Conservation (phyloP, 2,888 invertebrate species). For the Perizoma affinitatum region DNA sequence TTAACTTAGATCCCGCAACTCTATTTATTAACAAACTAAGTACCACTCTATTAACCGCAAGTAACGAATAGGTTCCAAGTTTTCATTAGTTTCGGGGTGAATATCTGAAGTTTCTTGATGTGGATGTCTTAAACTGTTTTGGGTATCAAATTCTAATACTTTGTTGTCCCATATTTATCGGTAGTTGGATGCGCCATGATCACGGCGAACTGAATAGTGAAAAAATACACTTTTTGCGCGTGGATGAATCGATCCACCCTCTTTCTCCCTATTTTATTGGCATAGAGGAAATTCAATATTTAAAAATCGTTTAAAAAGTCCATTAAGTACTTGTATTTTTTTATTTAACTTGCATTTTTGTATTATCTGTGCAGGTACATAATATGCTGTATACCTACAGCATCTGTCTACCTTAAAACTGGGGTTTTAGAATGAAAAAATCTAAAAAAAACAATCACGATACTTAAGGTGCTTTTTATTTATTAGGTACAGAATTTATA, state of each 20-base stretch:
- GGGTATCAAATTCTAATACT: not conserved
- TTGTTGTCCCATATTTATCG: not conserved
- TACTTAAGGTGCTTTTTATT: slow-evolving; percentile 80
- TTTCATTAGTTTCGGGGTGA: slow-evolving; percentile 1
- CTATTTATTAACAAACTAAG: slow-evolving; percentile 10
- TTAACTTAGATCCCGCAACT: slow-evolving; percentile 15
- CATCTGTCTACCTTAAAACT: no score
- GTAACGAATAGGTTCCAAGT: slow-evolving; percentile 7
- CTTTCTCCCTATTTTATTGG: no score
- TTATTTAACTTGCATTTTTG: no score
- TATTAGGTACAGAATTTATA: slow-evolving; percentile 78
- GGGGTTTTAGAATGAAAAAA: not conserved
- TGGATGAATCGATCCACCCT: no score
- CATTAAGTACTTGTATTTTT: no score
- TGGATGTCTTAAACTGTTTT: not conserved
- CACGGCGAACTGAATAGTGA: no score
- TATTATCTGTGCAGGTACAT: no score
- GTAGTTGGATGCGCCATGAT: no score
- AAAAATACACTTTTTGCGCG: no score
- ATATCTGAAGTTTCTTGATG: not conserved
- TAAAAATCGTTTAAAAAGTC: no score
- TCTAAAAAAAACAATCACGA: slow-evolving; percentile 51
- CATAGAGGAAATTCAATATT: no score
- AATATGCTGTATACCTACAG: no score
- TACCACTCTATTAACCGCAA: not conserved